phyloP scores from a whole-genome alignment of 2,888 invertebrate species.

The Incurvaria masculella region DNA sequence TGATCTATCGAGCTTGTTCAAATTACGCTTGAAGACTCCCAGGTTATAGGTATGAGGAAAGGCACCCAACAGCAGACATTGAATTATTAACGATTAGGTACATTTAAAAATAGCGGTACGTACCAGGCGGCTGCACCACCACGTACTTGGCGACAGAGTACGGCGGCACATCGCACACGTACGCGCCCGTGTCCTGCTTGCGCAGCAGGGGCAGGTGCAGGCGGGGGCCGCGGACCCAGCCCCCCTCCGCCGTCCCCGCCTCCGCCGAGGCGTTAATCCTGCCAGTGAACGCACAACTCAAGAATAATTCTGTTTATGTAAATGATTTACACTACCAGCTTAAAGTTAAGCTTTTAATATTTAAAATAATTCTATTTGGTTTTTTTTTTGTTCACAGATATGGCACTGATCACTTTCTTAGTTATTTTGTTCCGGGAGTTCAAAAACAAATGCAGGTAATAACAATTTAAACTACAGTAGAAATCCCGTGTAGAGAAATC shows the following conservation, averaged over 20 bases:
- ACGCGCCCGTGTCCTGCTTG: slow-evolving; percentile 34
- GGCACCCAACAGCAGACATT: background rate
- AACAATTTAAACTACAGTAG: no score
- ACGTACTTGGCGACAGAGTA: slow-evolving; percentile 41
- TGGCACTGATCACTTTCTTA: no score
- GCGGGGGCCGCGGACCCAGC: slow-evolving; percentile 19
- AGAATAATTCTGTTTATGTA: background rate
- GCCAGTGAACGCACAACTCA: background rate
- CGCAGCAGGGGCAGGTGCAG: slow-evolving; percentile 17
- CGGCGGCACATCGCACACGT: slow-evolving; percentile 42
- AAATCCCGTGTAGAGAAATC: no score
- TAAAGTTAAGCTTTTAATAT: background rate
- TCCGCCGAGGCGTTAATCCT: background rate
- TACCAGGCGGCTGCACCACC: slow-evolving; percentile 35
- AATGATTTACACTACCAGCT: slow-evolving; percentile 11
- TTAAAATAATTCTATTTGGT: background rate
- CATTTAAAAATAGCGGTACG: slow-evolving; percentile 5
- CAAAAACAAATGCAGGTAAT: no score
- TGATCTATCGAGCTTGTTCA: no score
- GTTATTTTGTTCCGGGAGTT: no score
- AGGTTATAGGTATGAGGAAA: no score
- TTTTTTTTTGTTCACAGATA: no score
- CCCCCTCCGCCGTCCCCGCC: slow-evolving; percentile 18
- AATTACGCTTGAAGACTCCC: no score
- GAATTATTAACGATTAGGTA: background rate